These are phyloP conservation scores for Sigmodon hispidus DNA, from an alignment of 2,113 vertebrate species.

Conservation along the genomic window DNA sequence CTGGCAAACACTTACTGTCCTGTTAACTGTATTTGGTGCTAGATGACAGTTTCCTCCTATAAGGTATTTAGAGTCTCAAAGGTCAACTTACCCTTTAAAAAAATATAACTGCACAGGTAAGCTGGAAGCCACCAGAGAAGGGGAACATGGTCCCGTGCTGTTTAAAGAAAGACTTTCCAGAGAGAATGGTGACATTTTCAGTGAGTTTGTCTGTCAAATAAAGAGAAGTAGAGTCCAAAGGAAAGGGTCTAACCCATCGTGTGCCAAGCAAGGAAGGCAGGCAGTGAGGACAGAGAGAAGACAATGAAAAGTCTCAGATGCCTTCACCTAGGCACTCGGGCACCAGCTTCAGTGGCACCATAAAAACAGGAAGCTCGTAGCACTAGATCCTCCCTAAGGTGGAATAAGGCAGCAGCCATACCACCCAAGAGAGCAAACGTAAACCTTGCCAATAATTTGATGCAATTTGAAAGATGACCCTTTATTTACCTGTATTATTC, in stretches of 20 bases:
- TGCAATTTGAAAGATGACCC: neutral
- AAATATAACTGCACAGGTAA: slow-evolving; percentile 15
- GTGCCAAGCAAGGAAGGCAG: neutral
- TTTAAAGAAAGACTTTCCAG: slow-evolving; percentile 25
- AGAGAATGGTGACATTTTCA: neutral
- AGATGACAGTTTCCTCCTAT: neutral
- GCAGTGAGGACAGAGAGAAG: neutral
- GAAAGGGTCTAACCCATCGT: neutral
- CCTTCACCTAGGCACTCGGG: neutral
- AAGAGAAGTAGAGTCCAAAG: slow-evolving; percentile 7
- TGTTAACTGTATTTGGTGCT: neutral
- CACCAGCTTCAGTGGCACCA: neutral
- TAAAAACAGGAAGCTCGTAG: neutral
- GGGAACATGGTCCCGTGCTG: neutral
- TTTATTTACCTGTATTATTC: neutral
- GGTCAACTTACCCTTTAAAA: neutral
- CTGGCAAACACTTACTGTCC: neutral
- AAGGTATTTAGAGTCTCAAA: neutral
- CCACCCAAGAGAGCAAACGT: neutral
- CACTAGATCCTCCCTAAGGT: neutral
- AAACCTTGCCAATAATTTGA: neutral
- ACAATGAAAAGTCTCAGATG: neutral
- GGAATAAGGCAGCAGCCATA: neutral
- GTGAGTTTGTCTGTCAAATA: neutral
- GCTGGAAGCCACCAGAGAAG: neutral